Base-by-base conservation (phyloP, 2,113 vertebrate genomes). In the Cephalophus harveyi region DNA sequence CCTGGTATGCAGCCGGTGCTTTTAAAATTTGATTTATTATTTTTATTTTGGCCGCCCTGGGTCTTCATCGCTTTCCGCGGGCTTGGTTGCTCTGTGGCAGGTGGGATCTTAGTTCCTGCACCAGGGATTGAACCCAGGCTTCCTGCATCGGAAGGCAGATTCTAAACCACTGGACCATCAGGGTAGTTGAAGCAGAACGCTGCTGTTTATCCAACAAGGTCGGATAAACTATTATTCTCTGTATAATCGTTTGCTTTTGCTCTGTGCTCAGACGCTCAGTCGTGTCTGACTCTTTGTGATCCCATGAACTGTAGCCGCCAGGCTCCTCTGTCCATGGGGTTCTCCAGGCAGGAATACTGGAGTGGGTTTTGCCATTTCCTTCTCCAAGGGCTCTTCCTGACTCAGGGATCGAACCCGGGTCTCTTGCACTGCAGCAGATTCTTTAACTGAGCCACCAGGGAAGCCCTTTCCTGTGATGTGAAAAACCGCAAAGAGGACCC, bases 11-110 rank as follows among this genome's bases (percentile, higher is more conserved):
- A 3, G 71, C 71, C 40, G 7, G 71, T 43, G 40, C 71, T 76
- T 76, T 43, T 43, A 76, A 40, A 74, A 3, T 27, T 43, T 43
- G 40, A 74, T 23, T 74, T 25, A 2, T 43, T 43, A 43, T 43
- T 43, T 76, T 76, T 43, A 43, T 76, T 43, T 76, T 43, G 71
- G 71, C 71, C 43, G 71, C 71, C 13, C 40, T 76, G 23, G 23
- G 40, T 43, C 40, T 76, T 27, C 23, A 15, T 2, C 1, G 12
- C 12, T 43, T 25, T 27, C 6, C 0, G 1, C 0, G 0, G 40
- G 71, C 40, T 27, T 76, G 40, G 40, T 13, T 43, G 40, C 71
- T 13, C 71, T 43, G 71, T 76, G 71, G 71, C 40, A 76, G 40
- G 71, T 43, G 71, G 40, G 71, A 43, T 43, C 23, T 76, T 43